Conservation (phyloP, 2,888 invertebrate species). For the Monochamus alternatus region DNA sequence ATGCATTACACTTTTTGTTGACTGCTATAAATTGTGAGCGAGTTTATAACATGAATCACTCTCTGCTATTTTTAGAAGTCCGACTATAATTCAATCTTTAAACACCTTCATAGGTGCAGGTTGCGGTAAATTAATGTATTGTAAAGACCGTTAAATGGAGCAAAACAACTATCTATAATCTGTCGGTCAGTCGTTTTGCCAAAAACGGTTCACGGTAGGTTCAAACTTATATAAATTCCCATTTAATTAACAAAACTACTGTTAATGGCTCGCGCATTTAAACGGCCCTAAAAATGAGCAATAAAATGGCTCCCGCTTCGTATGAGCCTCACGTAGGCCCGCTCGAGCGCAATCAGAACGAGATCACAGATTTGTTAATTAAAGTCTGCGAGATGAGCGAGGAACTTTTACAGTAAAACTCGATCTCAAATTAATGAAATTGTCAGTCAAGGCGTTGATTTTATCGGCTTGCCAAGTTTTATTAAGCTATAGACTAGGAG, state of each 20-base stretch:
- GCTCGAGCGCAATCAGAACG: slow-evolving; percentile 46
- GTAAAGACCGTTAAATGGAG: not conserved
- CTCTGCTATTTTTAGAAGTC: no score
- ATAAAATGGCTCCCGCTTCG: slow-evolving; percentile 43
- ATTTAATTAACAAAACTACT: slow-evolving; percentile 47
- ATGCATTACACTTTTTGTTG: no score
- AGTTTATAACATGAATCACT: no score
- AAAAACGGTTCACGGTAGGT: slow-evolving; percentile 7
- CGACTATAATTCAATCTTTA: no score
- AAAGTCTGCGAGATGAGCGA: slow-evolving; percentile 48
- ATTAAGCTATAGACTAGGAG: slow-evolving; percentile 27
- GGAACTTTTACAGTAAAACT: slow-evolving; percentile 51
- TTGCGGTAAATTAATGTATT: no score
- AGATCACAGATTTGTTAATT: slow-evolving; percentile 56
- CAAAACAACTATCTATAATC: not conserved
- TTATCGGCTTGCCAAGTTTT: slow-evolving; percentile 53
- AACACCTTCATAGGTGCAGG: no score
- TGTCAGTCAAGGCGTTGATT: slow-evolving; percentile 64
- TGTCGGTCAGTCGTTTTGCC: slow-evolving; percentile 10
- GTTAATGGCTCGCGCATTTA: slow-evolving; percentile 52
- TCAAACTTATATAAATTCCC: slow-evolving; percentile 28
- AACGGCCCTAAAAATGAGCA: slow-evolving; percentile 47
- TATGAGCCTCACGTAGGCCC: slow-evolving; percentile 47
- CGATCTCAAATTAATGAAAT: slow-evolving; percentile 65
- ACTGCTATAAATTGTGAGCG: no score